phyloP scores from a whole-genome alignment of 2,797 vertebrate genomes.

The Ibycter americanus region DNA sequence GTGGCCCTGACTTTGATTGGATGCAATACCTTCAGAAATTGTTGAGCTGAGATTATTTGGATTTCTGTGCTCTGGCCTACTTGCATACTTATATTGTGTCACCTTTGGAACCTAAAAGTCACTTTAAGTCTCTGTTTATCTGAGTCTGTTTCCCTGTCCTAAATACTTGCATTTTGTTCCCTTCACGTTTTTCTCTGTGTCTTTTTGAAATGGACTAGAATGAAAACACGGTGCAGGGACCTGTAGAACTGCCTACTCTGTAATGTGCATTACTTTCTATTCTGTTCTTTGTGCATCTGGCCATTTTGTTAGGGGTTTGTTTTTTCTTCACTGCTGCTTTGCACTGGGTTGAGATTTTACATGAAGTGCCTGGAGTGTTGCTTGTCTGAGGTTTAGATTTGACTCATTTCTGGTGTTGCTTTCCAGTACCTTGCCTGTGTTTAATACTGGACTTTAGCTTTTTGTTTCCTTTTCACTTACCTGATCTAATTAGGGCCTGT shows the following conservation, averaged over 20 bases:
- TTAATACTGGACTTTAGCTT: not conserved
- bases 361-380: not conserved
- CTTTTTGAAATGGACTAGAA: not conserved
- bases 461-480: not conserved
- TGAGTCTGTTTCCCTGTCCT: not conserved
- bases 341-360: not conserved
- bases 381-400: not conserved
- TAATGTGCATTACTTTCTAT: not conserved
- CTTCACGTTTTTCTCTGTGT: not conserved
- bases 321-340: not conserved
- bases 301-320: not conserved
- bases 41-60: not conserved
- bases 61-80: not conserved
- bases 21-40: not conserved
- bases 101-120: not conserved
- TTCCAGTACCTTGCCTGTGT: not conserved
- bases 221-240: not conserved
- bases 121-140: not conserved
- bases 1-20: not conserved
- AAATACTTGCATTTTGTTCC: not conserved
- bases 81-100: not conserved
- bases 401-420: not conserved
- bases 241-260: not conserved
- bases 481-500: not conserved
- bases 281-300: not conserved